Conservation (phyloP, 1,140 invertebrate genomes). For the Matsumurasca onukii region DNA sequence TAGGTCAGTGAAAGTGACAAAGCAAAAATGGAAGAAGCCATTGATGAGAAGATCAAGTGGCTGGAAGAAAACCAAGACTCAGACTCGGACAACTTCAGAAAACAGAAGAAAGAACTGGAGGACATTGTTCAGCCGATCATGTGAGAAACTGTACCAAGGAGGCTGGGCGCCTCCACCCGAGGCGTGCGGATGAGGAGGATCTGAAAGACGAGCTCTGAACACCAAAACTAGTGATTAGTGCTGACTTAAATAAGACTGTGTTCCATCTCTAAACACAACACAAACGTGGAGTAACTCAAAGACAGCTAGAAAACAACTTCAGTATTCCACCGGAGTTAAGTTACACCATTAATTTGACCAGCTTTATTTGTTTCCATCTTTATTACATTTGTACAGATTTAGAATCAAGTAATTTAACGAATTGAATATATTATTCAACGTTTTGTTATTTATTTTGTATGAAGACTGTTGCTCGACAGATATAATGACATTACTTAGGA, state of each 20-base stretch:
- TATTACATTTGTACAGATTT: slow-evolving; percentile 7
- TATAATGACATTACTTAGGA: not conserved
- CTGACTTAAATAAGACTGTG: not conserved
- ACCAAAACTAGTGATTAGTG: not conserved
- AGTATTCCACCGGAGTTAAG: slow-evolving; percentile 15
- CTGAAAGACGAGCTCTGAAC: slow-evolving; percentile 86
- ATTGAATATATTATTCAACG: slow-evolving; percentile 20
- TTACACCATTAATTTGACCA: too few relatives aligned
- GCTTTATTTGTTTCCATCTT: too few relatives aligned
- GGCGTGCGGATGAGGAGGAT: slow-evolving; percentile 62
- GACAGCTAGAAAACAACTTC: not conserved
- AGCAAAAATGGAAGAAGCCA: slow-evolving; percentile 91
- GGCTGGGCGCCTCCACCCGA: slow-evolving; percentile 73
- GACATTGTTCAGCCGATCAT: slow-evolving; percentile 97
- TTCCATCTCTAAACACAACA: slow-evolving; percentile 4
- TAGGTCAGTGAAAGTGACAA: slow-evolving; percentile 86
- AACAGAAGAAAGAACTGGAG: slow-evolving; percentile 96
- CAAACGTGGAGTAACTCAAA: too few relatives aligned
- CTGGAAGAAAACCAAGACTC: slow-evolving; percentile 94
- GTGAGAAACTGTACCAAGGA: slow-evolving; percentile 92
- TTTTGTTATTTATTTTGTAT: slow-evolving; percentile 25
- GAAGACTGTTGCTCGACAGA: slow-evolving; percentile 22
- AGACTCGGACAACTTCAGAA: slow-evolving; percentile 91
- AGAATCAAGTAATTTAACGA: not conserved
- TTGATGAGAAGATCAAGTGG: slow-evolving; percentile 98